Base-by-base conservation (phyloP, 2,888 invertebrate genomes). In the Timandra comae region DNA sequence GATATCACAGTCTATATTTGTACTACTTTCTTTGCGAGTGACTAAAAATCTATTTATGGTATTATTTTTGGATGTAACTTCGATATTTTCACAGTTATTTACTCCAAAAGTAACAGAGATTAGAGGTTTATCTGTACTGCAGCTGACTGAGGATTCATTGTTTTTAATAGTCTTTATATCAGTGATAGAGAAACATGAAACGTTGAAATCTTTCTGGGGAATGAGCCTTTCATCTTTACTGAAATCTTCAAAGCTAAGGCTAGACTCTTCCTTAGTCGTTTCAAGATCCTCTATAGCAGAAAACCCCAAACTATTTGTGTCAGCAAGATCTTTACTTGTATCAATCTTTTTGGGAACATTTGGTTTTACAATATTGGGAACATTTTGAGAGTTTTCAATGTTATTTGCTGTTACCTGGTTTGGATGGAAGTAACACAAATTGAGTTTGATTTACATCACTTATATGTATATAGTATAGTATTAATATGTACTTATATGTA, bases 1-100 rank as follows among this genome's bases (percentile, higher is more conserved):
- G 2, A 81, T 31, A 42, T 75, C 68, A 44, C 78, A 81, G 37
- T 75, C 62, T 29, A 79, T 48, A 35, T 54, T 56, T 3, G 64
- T 57, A 12, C 55, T 34, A n/a, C 58, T 53, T 38, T 69, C 41
- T 9, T 56, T 47, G 33, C 59, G 52, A 8, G 57, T 44, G 8
- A 78, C 38, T 21, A 36, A 35, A 11, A 80, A 44, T 43, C 64
- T 62, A 43, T 67, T 75, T 9, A 79, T 60, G 39, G 54, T 59
- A 44, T 61, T 58, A 33, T 68, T 68, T 41, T 59, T 70, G 29
- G 74, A 56, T 36, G 48, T 63, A n/a, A 82, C 44, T 43, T 76
- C 53, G 21, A 80, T 37, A 35, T 46, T 55, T 29, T 67, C 50
- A 52, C 67, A 74, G 31, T 78, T 49, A 10, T 46, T 53, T 22